phyloP scores from a whole-genome alignment of 2,113 vertebrate genomes.

The Boleophthalmus pectinirostris region DNA sequence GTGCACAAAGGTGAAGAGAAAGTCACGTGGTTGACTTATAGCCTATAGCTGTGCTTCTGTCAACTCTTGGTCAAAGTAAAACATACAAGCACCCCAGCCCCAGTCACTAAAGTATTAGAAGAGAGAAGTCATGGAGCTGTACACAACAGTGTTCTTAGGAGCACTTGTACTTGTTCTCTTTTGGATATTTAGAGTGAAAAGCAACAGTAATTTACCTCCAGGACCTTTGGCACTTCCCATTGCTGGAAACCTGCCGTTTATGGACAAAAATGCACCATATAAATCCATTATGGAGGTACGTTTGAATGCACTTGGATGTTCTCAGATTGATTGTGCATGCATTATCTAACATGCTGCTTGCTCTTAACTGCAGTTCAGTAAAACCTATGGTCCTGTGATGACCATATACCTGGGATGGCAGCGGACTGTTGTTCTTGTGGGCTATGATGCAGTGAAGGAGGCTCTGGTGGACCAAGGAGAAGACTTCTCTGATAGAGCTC shows the following conservation, averaged over 20 bases:
- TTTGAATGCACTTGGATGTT: neutral
- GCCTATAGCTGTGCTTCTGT: neutral
- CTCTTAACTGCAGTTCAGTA: constrained; percentile 56
- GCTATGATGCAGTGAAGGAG: constrained; percentile 73
- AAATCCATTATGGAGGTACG: constrained; percentile 67
- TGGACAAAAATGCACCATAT: constrained; percentile 62
- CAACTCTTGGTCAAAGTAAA: neutral
- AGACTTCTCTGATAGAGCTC: constrained; percentile 71
- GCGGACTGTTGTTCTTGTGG: constrained; percentile 66
- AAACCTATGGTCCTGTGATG: constrained; percentile 69
- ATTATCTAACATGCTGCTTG: neutral
- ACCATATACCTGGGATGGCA: constrained; percentile 70
- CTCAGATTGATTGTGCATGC: neutral
- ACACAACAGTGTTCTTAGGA: constrained; percentile 36
- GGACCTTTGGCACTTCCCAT: constrained; percentile 69
- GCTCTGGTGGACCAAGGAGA: constrained; percentile 74
- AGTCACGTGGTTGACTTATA: constrained; percentile 22
- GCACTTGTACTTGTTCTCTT: constrained; percentile 51
- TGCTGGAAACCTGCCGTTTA: constrained; percentile 64
- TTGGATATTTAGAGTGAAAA: constrained; percentile 39
- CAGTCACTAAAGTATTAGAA: no score
- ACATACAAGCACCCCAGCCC: neutral
- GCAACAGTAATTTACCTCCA: constrained; percentile 54
- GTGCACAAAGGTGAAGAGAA: neutral
- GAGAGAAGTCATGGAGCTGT: constrained; percentile 53